Conservation (phyloP, 2,113 vertebrate species). For the Ictidomys tridecemlineatus region DNA sequence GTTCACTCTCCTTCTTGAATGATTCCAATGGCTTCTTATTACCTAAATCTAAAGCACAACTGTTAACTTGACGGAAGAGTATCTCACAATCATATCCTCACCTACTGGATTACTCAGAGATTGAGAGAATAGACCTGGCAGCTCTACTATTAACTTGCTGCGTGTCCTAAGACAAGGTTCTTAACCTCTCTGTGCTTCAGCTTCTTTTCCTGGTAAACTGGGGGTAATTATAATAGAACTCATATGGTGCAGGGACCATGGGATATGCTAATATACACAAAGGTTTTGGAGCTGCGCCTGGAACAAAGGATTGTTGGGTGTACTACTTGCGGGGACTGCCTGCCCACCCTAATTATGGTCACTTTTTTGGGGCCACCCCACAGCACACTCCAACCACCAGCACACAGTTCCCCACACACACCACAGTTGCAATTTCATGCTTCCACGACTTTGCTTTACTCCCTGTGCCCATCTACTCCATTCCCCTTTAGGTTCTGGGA, state of each 20-base stretch:
- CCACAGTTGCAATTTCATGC: fast-evolving
- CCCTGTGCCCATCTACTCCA: not conserved
- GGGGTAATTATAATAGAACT: not conserved
- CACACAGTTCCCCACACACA: not conserved
- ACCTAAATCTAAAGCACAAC: not conserved
- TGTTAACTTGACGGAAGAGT: not conserved
- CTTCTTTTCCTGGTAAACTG: not conserved
- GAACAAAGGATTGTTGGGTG: fast-evolving
- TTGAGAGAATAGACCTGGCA: not conserved
- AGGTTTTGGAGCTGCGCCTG: not conserved
- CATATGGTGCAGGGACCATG: not conserved
- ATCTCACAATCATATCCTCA: not conserved
- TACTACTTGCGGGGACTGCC: not conserved
- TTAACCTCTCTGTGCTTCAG: not conserved
- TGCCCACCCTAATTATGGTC: not conserved
- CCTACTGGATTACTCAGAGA: not conserved
- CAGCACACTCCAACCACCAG: not conserved
- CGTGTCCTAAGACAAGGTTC: not conserved
- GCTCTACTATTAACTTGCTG: not conserved
- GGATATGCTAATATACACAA: not conserved
- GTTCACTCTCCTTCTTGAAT: not conserved
- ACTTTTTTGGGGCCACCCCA: not conserved
- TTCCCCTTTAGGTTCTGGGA: not conserved
- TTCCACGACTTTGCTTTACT: not conserved
- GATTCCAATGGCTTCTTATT: not conserved